Evolutionary conservation across 2,888 invertebrate genomes (phyloP).

Genomic region (Disparrhopalites patrizii): DNA sequence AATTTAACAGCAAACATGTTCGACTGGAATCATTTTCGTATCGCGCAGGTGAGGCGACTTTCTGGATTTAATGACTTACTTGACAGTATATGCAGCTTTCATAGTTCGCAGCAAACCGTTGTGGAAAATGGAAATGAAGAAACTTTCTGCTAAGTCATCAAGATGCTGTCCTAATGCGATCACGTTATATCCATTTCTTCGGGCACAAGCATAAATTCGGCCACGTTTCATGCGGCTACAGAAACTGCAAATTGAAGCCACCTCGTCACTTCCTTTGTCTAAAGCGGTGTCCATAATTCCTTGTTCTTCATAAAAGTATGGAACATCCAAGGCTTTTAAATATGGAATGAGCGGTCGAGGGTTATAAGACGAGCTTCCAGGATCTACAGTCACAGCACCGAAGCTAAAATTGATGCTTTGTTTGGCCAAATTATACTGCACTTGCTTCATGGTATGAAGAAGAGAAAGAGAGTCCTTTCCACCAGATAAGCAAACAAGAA

Average conservation of each 20-base stretch:
- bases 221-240: slow-evolving; percentile 68
- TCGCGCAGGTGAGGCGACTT: background rate
- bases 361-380: slow-evolving; percentile 59
- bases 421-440: slow-evolving; percentile 69
- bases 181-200: slow-evolving; percentile 75
- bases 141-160: slow-evolving; percentile 77
- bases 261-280: slow-evolving; percentile 43
- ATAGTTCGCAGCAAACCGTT: slow-evolving; percentile 72
- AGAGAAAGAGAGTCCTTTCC: slow-evolving; percentile 79
- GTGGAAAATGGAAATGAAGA: slow-evolving; percentile 75
- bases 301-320: slow-evolving; percentile 71
- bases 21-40: no score
- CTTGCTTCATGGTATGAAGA: slow-evolving; percentile 77
- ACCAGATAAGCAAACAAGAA: slow-evolving; percentile 79
- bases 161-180: slow-evolving; percentile 82
- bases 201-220: slow-evolving; percentile 69
- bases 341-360: slow-evolving; percentile 68
- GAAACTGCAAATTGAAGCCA: slow-evolving; percentile 64
- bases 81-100: slow-evolving; percentile 71
- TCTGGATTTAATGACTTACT: slow-evolving; percentile 54
- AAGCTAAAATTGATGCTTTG: slow-evolving; percentile 70
- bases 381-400: slow-evolving; percentile 72
- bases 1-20: background rate
- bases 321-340: slow-evolving; percentile 66
- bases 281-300: slow-evolving; percentile 52